A percentile compares a stretch with the other conserved stretches of the same genome.
These are phyloP conservation scores for Tipula lateralis DNA, from an alignment of 2,888 invertebrate genomes.

Conservation along the genomic window DNA sequence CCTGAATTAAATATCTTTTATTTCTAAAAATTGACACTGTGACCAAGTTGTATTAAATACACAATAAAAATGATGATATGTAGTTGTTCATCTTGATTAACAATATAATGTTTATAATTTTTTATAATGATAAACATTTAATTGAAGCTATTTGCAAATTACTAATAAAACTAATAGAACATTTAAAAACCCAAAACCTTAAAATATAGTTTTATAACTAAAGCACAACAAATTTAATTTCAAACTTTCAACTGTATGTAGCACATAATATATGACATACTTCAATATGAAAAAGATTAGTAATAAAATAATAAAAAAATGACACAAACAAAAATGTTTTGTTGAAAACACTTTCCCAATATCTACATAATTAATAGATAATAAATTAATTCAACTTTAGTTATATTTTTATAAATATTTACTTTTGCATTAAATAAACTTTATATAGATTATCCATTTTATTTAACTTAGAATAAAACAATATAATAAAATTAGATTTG, in stretches of 20 bases:
- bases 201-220: not conserved
- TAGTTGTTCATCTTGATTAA: too few species aligned
- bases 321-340: not conserved
- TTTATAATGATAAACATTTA: too few species aligned
- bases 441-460: slow-evolving; percentile 19
- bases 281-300: not conserved
- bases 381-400: not conserved
- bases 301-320: not conserved
- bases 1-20: too few species aligned
- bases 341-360: not conserved
- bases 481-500: not conserved
- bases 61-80: too few species aligned
- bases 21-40: too few species aligned
- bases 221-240: not conserved
- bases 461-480: not conserved
- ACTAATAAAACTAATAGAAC: not conserved
- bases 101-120: too few species aligned
- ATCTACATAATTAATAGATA: not conserved
- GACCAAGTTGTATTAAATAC: too few species aligned
- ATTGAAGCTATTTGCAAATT: too few species aligned
- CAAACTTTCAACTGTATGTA: not conserved
- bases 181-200: not conserved
- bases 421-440: slow-evolving; percentile 5
- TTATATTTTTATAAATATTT: not conserved
- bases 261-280: not conserved